Percentiles rank a stretch among this genome's conserved stretches.
Evolutionary conservation across 2,888 invertebrate genomes (phyloP).

Genomic region (Melipona beecheii): DNA sequence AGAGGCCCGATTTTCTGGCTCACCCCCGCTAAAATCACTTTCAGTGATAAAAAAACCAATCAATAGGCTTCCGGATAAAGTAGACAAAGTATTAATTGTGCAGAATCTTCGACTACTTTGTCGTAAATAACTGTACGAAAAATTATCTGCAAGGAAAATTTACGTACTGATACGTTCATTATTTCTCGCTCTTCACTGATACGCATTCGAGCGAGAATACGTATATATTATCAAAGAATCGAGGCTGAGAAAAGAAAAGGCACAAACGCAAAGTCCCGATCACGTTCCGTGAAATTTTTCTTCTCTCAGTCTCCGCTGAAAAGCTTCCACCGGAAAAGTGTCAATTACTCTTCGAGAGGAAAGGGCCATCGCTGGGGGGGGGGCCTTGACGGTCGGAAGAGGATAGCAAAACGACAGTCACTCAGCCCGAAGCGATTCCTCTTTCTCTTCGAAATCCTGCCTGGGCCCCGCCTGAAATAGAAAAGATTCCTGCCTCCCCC

Average conservation of each 20-base stretch:
- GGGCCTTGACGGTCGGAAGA: slow-evolving; percentile 5
- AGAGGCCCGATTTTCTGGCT: no score
- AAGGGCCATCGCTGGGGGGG: slow-evolving; percentile 24
- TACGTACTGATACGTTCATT: no score
- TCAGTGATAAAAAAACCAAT: no score
- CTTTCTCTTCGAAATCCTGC: slow-evolving; percentile 16
- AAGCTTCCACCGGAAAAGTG: slow-evolving; percentile 37
- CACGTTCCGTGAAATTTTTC: slow-evolving; percentile 34
- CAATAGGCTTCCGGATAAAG: no score
- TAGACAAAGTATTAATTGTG: no score
- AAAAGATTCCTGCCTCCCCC: slow-evolving; percentile 29
- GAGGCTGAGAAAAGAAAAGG: not conserved
- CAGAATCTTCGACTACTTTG: no score
- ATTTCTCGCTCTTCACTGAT: no score
- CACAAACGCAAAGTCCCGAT: not conserved
- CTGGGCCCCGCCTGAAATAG: not conserved
- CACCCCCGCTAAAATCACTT: no score
- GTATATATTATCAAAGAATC: not conserved
- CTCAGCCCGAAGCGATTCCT: slow-evolving; percentile 52
- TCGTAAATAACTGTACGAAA: no score
- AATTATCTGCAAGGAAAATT: no score
- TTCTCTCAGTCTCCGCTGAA: not conserved
- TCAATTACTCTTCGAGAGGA: slow-evolving; percentile 51
- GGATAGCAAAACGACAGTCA: slow-evolving; percentile 43
- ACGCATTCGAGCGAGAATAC: not conserved